Evolutionary conservation across 2,888 invertebrate species (phyloP).

Genomic region (Elegia similella): DNA sequence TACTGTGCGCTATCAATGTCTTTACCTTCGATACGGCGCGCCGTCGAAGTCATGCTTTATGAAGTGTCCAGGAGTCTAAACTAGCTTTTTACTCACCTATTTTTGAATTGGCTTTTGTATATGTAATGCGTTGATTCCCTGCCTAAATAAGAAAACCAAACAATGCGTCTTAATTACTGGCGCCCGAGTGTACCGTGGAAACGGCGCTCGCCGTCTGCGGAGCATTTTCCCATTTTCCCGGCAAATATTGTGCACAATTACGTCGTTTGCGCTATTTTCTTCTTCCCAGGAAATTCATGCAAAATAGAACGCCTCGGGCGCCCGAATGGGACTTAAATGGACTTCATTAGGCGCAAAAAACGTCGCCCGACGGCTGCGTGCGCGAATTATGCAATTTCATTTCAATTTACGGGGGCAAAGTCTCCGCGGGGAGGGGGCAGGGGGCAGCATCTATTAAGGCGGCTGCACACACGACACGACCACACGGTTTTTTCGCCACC

Average conservation of each 20-base stretch:
- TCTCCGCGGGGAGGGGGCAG: constrained; percentile 28
- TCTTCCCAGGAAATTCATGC: constrained; percentile 23
- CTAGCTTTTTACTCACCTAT: too few relatives aligned
- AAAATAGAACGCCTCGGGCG: constrained; percentile 28
- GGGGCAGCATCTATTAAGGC: constrained; percentile 50
- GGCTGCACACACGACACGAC: constrained; percentile 63
- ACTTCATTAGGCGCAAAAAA: constrained; percentile 68
- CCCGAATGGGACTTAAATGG: constrained; percentile 46
- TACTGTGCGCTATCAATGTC: too few relatives aligned
- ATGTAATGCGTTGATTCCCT: too few relatives aligned
- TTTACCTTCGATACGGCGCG: too few relatives aligned
- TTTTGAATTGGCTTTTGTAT: too few relatives aligned
- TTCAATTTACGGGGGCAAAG: constrained; percentile 66
- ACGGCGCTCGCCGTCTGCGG: not conserved
- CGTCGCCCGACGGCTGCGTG: constrained; percentile 35
- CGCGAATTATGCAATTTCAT: constrained; percentile 76
- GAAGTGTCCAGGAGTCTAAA: too few relatives aligned
- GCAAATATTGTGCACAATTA: constrained; percentile 17
- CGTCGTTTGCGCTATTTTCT: constrained; percentile 18
- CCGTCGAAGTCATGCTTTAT: too few relatives aligned
- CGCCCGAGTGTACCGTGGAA: not conserved
- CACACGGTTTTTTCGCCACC: constrained; percentile 67
- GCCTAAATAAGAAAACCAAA: not conserved
- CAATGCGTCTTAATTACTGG: not conserved
- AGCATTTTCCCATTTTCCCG: constrained; percentile 1